phyloP scores from a whole-genome alignment of 2,888 invertebrate species.

The Drosophila gaucha region DNA sequence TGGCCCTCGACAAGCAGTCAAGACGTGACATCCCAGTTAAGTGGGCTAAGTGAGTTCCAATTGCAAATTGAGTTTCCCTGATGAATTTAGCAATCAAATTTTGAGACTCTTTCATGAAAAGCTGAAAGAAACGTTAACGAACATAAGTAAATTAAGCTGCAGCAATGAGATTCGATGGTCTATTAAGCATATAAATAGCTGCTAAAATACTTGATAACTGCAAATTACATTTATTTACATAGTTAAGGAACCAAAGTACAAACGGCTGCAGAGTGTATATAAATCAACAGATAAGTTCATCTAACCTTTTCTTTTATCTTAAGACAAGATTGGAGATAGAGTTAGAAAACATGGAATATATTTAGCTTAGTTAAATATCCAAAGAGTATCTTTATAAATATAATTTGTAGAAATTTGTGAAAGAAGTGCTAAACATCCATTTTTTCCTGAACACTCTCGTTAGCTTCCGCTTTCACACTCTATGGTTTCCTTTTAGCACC shows the following conservation, averaged over 20 bases:
- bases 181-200: not conserved
- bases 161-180: not conserved
- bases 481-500: not conserved
- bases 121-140: not conserved
- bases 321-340: no score
- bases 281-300: no score
- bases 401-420: not conserved
- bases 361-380: no score
- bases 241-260: no score
- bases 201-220: not conserved
- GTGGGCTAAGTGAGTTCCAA: constrained; percentile 31
- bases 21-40: constrained; percentile 6
- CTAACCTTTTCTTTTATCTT: no score
- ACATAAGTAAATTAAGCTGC: constrained; percentile 1
- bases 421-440: not conserved
- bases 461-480: not conserved
- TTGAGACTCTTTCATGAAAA: not conserved
- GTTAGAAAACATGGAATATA: no score
- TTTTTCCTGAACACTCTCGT: not conserved
- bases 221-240: no score
- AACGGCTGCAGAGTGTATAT: no score
- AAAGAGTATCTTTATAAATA: not conserved
- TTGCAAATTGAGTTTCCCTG: constrained; percentile 38
- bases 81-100: constrained; percentile 15
- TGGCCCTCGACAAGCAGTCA: constrained; percentile 13